A percentile compares a stretch with the other conserved stretches of the same genome.
Conservation (phyloP, 2,113 vertebrate genomes). For the Chionis minor region DNA sequence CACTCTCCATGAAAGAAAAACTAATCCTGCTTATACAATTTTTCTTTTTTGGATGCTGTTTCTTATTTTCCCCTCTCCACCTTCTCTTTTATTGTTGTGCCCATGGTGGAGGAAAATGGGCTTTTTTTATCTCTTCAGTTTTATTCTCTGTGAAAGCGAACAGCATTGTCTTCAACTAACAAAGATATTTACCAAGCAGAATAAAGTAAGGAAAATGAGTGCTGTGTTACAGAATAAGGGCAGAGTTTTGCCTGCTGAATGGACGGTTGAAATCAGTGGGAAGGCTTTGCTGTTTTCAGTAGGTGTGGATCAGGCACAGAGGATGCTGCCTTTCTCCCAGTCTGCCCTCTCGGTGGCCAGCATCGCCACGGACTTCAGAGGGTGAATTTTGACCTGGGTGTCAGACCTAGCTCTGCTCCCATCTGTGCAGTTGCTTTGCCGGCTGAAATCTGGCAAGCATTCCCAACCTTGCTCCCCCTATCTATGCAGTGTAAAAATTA, state of each 20-base stretch:
- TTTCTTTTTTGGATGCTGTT: not conserved
- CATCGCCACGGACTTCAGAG: not conserved
- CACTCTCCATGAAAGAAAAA: conserved; percentile 10
- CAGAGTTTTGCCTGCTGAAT: not conserved
- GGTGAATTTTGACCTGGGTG: not conserved
- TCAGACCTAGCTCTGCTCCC: not conserved
- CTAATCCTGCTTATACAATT: conserved; percentile 31
- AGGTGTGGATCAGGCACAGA: not conserved
- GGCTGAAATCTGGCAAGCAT: not conserved
- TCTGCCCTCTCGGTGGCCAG: not conserved
- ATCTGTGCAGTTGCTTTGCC: not conserved
- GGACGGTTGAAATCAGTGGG: not conserved
- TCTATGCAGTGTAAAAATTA: not conserved
- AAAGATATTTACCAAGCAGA: conserved; percentile 33
- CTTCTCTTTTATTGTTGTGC: not conserved
- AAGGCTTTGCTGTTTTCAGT: not conserved
- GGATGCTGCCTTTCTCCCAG: not conserved
- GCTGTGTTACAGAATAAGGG: not conserved
- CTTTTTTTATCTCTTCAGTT: conserved; percentile 17
- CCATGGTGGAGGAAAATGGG: not conserved
- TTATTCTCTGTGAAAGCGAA: not conserved
- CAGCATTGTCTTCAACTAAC: conserved; percentile 14
- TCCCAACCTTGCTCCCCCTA: not conserved
- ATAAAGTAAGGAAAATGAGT: not conserved
- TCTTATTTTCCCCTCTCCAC: not conserved